Base-by-base conservation (phyloP, 1,140 invertebrate species). In the Heliconius hewitsoni region DNA sequence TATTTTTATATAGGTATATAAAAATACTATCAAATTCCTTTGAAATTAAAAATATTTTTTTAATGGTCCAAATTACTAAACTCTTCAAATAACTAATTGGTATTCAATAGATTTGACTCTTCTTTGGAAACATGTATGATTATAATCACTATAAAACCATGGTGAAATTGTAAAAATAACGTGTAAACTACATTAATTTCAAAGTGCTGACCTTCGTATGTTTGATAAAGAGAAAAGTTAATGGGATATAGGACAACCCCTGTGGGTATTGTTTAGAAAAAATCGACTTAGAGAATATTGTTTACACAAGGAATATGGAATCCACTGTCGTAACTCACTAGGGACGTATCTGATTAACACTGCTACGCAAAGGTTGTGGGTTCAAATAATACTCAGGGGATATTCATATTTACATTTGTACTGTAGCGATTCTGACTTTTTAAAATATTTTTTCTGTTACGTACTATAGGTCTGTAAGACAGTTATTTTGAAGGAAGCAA, bases 171-270 rank as follows among this genome's bases (percentile, higher is more conserved):
- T 57, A 57, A 57, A 57, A 57, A 30, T 3, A n/a, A 57, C 3
- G 4, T 13, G 9, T 8, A 23, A 60, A 60, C 55, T 60, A 27
- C 23, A 60, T 27, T 11, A 60, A 60, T 55, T 55, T 55, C 6
- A 8, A 60, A 60, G 9, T 60, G 57, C 23, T 60, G n/a, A 60
- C 57, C 57, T 66, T 30, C 27, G 1, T 6, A 27, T 66, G 3
- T 66, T 66, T 66, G 60, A 66, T 11, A 66, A 16, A 66, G 60
- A 9, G 4, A 16, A 66, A 66, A 66, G 8, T 66, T 66, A 27
- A 74, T 55, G 57, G 37, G n/a, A 74, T 55, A 74, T 74, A 55
- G 73, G 73, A 30, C n/a, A 55, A 74, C 13, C 16, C 73, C 73
- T 34, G 9, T 30, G 46, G 73, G 73, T 55, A 74, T 74, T 74